phyloP scores from a whole-genome alignment of 2,888 invertebrate species.

The Agonopterix subpropinquella region DNA sequence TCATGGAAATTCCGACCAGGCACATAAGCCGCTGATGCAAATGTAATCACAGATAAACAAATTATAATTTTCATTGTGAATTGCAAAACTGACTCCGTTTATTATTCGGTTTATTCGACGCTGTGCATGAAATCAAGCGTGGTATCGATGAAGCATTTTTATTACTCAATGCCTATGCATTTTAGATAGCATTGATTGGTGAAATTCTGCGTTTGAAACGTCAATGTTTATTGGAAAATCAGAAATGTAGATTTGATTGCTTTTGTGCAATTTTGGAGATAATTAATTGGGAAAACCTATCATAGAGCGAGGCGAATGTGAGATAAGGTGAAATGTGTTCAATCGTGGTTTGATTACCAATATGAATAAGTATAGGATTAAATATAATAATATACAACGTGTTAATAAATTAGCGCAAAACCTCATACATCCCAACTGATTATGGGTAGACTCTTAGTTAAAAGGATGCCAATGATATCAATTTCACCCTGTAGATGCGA shows the following conservation, averaged over 20 bases:
- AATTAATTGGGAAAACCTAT: too few relatives aligned
- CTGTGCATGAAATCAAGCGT: slow-evolving; percentile 41
- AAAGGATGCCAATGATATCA: too few relatives aligned
- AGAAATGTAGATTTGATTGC: neutral
- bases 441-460: too few relatives aligned
- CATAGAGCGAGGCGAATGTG: too few relatives aligned
- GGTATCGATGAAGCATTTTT: slow-evolving; percentile 42
- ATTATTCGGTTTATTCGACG: slow-evolving; percentile 22
- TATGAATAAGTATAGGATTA: too few relatives aligned
- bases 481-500: too few relatives aligned
- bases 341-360: too few relatives aligned
- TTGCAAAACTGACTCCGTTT: neutral
- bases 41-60: slow-evolving; percentile 6
- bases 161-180: slow-evolving; percentile 47
- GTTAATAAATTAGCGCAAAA: too few relatives aligned
- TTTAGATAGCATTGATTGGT: slow-evolving; percentile 32
- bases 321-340: too few relatives aligned
- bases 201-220: neutral
- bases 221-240: too few relatives aligned
- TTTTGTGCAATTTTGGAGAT: neutral
- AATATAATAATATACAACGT: too few relatives aligned
- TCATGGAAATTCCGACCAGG: slow-evolving; percentile 28
- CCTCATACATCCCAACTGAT: too few relatives aligned
- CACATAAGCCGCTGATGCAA: slow-evolving; percentile 5
- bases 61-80: neutral